Base-by-base conservation (phyloP, 1,140 invertebrate genomes). In the Contarinia nasturtii region DNA sequence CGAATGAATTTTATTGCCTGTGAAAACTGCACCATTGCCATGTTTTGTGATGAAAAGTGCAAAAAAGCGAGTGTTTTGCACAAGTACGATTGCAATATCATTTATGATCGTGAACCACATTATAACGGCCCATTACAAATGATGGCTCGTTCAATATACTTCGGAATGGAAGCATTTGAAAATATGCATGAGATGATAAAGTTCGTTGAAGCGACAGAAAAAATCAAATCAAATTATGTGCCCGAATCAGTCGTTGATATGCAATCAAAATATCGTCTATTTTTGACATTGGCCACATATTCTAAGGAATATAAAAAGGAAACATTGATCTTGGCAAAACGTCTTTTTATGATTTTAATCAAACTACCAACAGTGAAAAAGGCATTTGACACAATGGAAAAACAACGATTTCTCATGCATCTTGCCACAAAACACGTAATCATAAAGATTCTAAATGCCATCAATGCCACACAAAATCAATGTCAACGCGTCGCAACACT, bases 41-140 rank as follows among this genome's bases (percentile, higher is more conserved):
- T 82, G 53, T 88, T 78, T 59, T 94, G 89, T 56, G 60, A 72
- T 33, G 57, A 71, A 45, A 92, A 88, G 61, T 68, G 64, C 51
- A 52, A 67, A 22, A 58, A 57, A 11, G 76, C 81, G 3, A 45
- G 55, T 64, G 74, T 65, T 77, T 56, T 69, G 77, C 51, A 72
- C 73, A 40, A 76, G 78, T 61, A 61, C 80, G 15, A 71, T 78
- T 56, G 63, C 76, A 7, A 63, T 82, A n/a, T 73, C 79, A 20
- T 57, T 85, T 34, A 71, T 76, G 53, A 69, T 77, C 11, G 63
- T 72, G 12, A 27, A 3, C 27, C 3, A 27, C 4, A 3, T 10
- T 5, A 27, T 27, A 10, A 27, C 10, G 10, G 27, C 10, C 27
- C 3, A 27, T 10, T 27, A 27, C 27, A 10, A 27, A 27, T 27